These are phyloP conservation scores for Rhopalosiphum padi DNA, from an alignment of 1,140 invertebrate genomes.

Conservation along the genomic window DNA sequence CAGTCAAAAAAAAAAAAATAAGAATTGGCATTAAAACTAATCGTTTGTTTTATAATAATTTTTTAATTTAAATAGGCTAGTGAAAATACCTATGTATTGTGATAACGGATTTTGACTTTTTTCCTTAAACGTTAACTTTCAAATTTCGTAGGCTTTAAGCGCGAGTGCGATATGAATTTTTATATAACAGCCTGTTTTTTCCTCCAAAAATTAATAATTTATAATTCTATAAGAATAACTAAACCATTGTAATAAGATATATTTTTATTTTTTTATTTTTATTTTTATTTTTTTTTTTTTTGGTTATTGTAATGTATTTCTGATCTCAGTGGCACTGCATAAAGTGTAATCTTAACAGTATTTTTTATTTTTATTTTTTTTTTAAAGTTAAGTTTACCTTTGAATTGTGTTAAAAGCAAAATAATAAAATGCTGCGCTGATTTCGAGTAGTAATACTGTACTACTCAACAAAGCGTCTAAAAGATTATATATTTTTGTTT, in stretches of 20 bases:
- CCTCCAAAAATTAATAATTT: constrained; percentile 34
- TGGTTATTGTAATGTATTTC: constrained; percentile 39
- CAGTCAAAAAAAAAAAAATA: constrained; percentile 48
- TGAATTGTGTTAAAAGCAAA: constrained; percentile 50
- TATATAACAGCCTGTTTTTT: constrained; percentile 34
- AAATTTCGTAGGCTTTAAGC: constrained; percentile 49
- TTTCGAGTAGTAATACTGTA: constrained; percentile 5
- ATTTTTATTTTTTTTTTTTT: constrained; percentile 32
- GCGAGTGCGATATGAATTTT: constrained; percentile 46
- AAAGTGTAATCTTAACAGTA: constrained; percentile 57
- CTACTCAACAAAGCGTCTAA: constrained; percentile 37
- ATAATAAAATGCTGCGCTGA: constrained; percentile 34
- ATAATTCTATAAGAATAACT: constrained; percentile 37
- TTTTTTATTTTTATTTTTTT: constrained; percentile 45
- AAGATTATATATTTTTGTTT: constrained; percentile 52
- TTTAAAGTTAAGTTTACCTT: constrained; percentile 57
- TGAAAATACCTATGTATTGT: constrained; percentile 57
- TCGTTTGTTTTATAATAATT: constrained; percentile 40
- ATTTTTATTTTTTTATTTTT: constrained; percentile 41
- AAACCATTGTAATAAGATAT: constrained; percentile 45
- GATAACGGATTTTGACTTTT: constrained; percentile 52
- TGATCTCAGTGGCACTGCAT: constrained; percentile 55
- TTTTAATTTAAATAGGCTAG: constrained; percentile 55
- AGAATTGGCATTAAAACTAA: constrained; percentile 46
- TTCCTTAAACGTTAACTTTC: constrained; percentile 53